Base-by-base conservation (phyloP, 2,888 invertebrate genomes). In the Philereme vetulata region DNA sequence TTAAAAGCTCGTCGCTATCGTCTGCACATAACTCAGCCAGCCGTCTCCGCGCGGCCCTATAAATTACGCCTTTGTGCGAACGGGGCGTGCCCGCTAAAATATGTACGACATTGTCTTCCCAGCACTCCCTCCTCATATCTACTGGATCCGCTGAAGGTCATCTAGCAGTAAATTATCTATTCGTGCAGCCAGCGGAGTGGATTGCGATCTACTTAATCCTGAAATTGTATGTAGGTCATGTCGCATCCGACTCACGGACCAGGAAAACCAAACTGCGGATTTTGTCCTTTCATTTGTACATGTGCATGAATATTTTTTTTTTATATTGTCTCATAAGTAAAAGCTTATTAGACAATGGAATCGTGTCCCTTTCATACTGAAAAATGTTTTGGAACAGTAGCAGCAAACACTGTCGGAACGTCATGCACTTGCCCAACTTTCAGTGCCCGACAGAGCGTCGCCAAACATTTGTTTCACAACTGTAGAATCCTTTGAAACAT, bases 1-100 rank as follows among this genome's bases (percentile, higher is more conserved):
- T 91, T 91, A 91, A 92, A 91, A 92, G 91, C 91, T 89, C 91
- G 88, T 90, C 88, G 89, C 89, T 90, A 91, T 92, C 92, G 88
- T 82, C 81, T 84, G 84, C 78, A 86, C 88, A 91, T 92, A 89
- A 91, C 88, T 92, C 92, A 90, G 83, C 74, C 89, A 74, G 84
- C 90, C 89, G 89, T 89, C 92, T 91, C 89, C 86, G 84, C 87
- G 86, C 84, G 86, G 86, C 86, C 86, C 88, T 85, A 90, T 91
- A 90, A 92, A 92, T 91, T 89, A 89, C 87, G 85, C 85, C 88
- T 89, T 88, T 91, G 90, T 91, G 88, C 87, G 87, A 88, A 86
- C 82, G 76, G 86, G 90, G 89, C 90, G 88, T 87, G 85, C 85
- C 87, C 84, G 84, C 82, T 86, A 88, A 90, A 89, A 90, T 91